phyloP scores from a whole-genome alignment of 2,888 invertebrate genomes.

The Agonopterix arenella region DNA sequence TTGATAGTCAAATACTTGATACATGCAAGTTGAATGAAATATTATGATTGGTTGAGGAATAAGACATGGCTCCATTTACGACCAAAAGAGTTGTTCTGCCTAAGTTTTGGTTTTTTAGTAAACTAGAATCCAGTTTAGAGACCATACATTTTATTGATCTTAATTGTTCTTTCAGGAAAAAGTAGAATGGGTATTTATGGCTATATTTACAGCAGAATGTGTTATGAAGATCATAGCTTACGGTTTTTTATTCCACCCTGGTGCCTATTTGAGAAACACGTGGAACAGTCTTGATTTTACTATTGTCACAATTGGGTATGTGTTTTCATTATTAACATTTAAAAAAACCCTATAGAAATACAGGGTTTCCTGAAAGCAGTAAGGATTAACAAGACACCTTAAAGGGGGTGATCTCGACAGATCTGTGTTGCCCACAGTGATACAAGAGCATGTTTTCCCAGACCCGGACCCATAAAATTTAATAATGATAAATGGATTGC shows the following conservation, averaged over 20 bases:
- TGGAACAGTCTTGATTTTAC: conserved; percentile 98
- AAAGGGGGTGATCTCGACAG: no score
- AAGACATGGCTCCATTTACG: not conserved
- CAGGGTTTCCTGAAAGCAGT: no score
- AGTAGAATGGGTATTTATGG: conserved; percentile 98
- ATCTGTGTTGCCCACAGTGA: no score
- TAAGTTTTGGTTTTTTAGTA: not conserved
- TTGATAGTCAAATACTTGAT: no score
- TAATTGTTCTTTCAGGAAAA: conserved; percentile 86
- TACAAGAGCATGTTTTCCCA: no score
- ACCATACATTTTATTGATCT: no score
- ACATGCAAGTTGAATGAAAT: no score
- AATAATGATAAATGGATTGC: no score
- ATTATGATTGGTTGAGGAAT: not conserved
- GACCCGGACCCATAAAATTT: no score
- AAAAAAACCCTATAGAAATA: no score
- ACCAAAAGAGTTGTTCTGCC: not conserved
- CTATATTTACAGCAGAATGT: conserved; percentile 98
- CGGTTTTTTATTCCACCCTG: conserved; percentile 97
- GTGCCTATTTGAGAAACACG: conserved; percentile 97
- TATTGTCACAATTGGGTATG: conserved; percentile 99
- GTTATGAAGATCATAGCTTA: conserved; percentile 99
- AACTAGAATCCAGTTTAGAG: not conserved
- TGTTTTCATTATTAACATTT: no score
- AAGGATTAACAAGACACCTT: no score